Evolutionary conservation across 2,797 vertebrate species (phyloP), one percentile per base, ranked within the genome.

Genomic region (Squalus acanthias): DNA sequence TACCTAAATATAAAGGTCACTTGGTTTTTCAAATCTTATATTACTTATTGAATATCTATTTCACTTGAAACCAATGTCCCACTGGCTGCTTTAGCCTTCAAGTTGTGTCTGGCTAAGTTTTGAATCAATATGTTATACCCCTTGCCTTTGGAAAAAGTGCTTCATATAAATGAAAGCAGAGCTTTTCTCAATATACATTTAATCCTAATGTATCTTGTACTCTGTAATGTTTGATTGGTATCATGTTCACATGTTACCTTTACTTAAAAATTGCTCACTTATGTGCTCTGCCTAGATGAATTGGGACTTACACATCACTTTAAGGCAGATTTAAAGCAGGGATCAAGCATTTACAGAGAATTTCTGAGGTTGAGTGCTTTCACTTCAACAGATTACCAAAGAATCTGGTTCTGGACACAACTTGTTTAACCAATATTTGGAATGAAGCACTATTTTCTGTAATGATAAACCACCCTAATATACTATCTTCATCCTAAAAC

Each of bases 1-100:
- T 93, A 93, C 63, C n/a, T 39, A 9, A 20, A 3, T 22, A n/a
- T 24, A 93, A 93, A 93, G 60, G 91, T 93, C 63, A 93, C 17
- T 67, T 67, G 33, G 63, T 39, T 39, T 93, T 93, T 39, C 91
- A 93, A 93, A 39, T 93, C 63, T 92, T 92, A 57, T 33, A 63
- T 91, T 88, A n/a, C 65, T 93, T 46, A 93, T 65, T 67, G 63
- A 93, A 67, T 39, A 93, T 93, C 33, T 93, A 46, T 67, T 67
- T 93, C 9, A 60, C 26, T 22, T 93, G 63, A 93, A 93, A 39
- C 7, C 20, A 39, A 93, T 91, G 15, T 33, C 60, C 91, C 63
- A 0, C 29, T 60, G 88, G 53, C 12, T 63, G 57, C 91, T 93
- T n/a, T 93, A 93, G 63, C 91, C 63, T 93, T 67, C 20, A 93